These are phyloP conservation scores for Lasioglossum zephyrum DNA, from an alignment of 2,888 invertebrate genomes.

Conservation along the genomic window DNA sequence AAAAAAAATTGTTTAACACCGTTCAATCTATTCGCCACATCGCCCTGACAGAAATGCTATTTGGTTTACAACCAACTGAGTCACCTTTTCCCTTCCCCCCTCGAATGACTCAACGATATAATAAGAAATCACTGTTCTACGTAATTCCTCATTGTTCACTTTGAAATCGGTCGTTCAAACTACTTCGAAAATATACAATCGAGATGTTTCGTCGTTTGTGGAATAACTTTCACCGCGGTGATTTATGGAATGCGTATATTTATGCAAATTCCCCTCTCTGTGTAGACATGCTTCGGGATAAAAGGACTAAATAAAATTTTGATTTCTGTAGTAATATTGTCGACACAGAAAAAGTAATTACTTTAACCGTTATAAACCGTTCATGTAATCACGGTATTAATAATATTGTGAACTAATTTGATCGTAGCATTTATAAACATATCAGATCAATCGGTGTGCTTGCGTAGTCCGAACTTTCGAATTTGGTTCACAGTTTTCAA, in stretches of 20 bases:
- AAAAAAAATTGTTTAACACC: not conserved
- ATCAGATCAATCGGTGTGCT: not conserved
- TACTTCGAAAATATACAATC: not conserved
- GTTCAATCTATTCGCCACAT: not conserved
- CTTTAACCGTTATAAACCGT: not conserved
- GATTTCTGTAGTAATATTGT: no score
- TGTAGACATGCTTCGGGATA: not conserved
- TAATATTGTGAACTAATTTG: not conserved
- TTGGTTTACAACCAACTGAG: not conserved
- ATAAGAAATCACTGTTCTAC: not conserved
- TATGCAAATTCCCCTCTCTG: not conserved
- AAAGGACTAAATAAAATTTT: not conserved
- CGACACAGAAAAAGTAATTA: not conserved
- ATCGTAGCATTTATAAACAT: not conserved
- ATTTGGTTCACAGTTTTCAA: not conserved
- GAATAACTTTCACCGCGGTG: not conserved
- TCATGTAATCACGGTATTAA: not conserved
- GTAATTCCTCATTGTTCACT: not conserved
- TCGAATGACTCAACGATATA: conserved; percentile 18
- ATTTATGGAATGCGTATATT: not conserved
- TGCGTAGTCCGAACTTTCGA: not conserved
- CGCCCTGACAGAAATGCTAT: not conserved
- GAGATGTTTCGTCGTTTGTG: not conserved
- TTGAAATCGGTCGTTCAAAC: not conserved
- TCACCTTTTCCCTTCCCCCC: not conserved